Conservation (phyloP, 2,888 invertebrate genomes). For the Drosophila kuntzei region DNA sequence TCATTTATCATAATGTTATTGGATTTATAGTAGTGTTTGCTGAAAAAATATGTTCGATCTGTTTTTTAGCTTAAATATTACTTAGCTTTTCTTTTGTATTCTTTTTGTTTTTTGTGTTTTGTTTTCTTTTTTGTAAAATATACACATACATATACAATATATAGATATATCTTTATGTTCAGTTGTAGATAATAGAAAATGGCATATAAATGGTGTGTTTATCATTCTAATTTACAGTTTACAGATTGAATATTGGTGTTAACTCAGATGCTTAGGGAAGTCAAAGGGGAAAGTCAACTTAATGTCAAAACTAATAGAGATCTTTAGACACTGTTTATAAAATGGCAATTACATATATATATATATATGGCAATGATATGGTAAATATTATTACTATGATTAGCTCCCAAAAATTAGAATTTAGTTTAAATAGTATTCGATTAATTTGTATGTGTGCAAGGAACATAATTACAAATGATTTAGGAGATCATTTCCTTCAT, state of each 20-base stretch:
- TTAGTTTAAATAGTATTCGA: slow-evolving; percentile 23
- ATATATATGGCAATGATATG: slow-evolving; percentile 76
- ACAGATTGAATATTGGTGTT: slow-evolving; percentile 28
- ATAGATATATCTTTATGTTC: slow-evolving; percentile 64
- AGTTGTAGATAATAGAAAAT: slow-evolving; percentile 71
- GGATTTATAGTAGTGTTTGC: slow-evolving; percentile 38
- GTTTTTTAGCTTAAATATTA: slow-evolving; percentile 64
- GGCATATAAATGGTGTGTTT: slow-evolving; percentile 47
- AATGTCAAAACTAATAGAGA: slow-evolving; percentile 47
- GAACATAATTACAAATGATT: slow-evolving; percentile 84
- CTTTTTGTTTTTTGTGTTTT: slow-evolving; percentile 14
- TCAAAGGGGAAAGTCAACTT: background rate
- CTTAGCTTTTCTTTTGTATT: slow-evolving; percentile 46
- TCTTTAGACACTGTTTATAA: slow-evolving; percentile 44
- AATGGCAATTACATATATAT: slow-evolving; percentile 34
- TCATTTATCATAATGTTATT: slow-evolving; percentile 32
- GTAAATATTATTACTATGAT: slow-evolving; percentile 59
- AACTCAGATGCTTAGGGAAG: slow-evolving; percentile 47
- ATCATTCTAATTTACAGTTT: slow-evolving; percentile 54
- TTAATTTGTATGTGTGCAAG: slow-evolving; percentile 62
- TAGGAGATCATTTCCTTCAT: slow-evolving; percentile 46
- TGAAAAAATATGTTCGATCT: slow-evolving; percentile 79
- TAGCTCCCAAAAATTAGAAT: slow-evolving; percentile 23
- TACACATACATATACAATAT: slow-evolving; percentile 74
- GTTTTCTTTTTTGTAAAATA: slow-evolving; percentile 70